Evolutionary conservation across 2,113 vertebrate genomes (phyloP), one percentile per base, ranked within the genome.

Genomic region (Gadus chalcogrammus): DNA sequence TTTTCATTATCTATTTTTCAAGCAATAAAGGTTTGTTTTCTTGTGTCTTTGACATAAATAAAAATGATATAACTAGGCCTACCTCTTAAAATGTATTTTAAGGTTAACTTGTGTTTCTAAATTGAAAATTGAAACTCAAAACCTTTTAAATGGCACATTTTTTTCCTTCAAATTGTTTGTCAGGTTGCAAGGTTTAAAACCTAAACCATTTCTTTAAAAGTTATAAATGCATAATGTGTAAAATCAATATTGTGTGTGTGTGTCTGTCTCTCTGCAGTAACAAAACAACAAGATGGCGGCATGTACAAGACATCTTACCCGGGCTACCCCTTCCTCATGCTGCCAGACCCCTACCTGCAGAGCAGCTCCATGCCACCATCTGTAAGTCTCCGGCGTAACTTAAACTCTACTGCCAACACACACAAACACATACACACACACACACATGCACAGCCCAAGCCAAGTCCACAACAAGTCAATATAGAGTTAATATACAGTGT

Each of bases 281-380:
- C 94, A 81, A 99, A 97, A 85, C 94, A 94, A 58, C 96, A 97
- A 84, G 97, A 97, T 91, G 91, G 94, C 81, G 93, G 93, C 85
- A 95, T 97, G 95, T 98, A 98, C 83, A 98, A 98, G 93, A 91
- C 95, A 0, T 85, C 93, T 7, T 98, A 98, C 70, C 93, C 96
- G 0, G 93, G 96, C 75, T 98, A 98, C 77, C 97, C 95, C 4
- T 96, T 98, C 90, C 92, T 99, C 69, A 98, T 98, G 97, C 92
- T 98, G 77, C 91, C 93, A 1, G 91, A 93, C 80, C 88, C 87
- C 0, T 97, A 96, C 70, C 91, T 93, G 74, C 91, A 93, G 28
- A 95, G 93, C 76, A 93, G 95, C 88, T 93, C 94, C 1, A 91
- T 95, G 73, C 95, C 95, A 52, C 92, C 94, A 75, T 92, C 95